A percentile compares a stretch with the other conserved stretches of the same genome.
phyloP scores from a whole-genome alignment of 2,888 invertebrate genomes.

The Caenorhabditis uteleia region DNA sequence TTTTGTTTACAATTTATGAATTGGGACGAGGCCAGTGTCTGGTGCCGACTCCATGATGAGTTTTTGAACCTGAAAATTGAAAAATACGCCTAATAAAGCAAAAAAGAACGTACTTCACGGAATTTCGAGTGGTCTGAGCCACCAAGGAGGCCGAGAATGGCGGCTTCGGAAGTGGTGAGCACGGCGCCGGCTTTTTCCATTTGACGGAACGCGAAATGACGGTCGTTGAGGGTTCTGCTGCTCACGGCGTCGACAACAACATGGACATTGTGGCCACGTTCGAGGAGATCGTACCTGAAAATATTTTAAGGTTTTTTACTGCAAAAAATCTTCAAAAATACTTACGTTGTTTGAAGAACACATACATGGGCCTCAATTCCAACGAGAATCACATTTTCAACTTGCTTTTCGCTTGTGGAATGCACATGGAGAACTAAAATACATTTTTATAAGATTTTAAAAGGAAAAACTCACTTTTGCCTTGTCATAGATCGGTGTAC shows the following conservation, averaged over 20 bases:
- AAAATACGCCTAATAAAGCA: no score
- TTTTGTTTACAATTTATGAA: slow-evolving; percentile 14
- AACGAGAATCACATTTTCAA: slow-evolving; percentile 71
- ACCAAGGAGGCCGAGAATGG: slow-evolving; percentile 80
- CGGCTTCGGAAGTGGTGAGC: slow-evolving; percentile 81
- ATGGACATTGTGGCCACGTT: slow-evolving; percentile 73
- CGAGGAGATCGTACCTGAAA: slow-evolving; percentile 72
- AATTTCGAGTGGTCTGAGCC: slow-evolving; percentile 81
- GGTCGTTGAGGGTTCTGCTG: slow-evolving; percentile 72
- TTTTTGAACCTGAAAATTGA: no score
- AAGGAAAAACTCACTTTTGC: no score
- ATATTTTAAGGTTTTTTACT: not conserved
- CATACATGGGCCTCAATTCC: slow-evolving; percentile 76
- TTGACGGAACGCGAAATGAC: slow-evolving; percentile 76
- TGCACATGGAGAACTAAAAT: slow-evolving; percentile 76
- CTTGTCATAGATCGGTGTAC: slow-evolving; percentile 60
- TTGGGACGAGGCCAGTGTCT: slow-evolving; percentile 72
- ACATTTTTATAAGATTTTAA: no score
- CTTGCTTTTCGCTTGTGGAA: slow-evolving; percentile 71
- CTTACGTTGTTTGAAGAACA: slow-evolving; percentile 74
- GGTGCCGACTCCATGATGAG: slow-evolving; percentile 75
- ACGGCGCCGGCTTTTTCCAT: slow-evolving; percentile 81
- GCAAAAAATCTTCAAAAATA: no score
- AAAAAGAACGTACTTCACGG: no score
- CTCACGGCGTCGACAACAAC: slow-evolving; percentile 75